phyloP scores from a whole-genome alignment of 2,888 invertebrate species.

The Coelinius sp. region DNA sequence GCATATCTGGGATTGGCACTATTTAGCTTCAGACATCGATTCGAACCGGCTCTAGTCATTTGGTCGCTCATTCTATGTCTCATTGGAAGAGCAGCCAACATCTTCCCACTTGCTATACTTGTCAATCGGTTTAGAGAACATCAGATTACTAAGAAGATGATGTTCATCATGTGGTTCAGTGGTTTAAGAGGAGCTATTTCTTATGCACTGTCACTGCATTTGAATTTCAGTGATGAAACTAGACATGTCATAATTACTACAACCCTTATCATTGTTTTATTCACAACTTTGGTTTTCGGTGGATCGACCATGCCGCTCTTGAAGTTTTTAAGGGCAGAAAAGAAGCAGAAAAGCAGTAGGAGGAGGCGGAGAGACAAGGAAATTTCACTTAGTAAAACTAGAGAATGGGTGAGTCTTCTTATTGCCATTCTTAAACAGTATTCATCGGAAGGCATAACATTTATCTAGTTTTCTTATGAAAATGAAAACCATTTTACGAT shows the following conservation, averaged over 20 bases:
- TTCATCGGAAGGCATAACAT: not conserved
- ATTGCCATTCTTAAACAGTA: not conserved
- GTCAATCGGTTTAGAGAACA: slow-evolving; percentile 97
- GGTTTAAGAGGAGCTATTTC: slow-evolving; percentile 97
- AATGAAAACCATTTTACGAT: no score
- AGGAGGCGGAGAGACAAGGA: slow-evolving; percentile 80
- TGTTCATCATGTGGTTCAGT: slow-evolving; percentile 99
- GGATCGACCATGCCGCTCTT: slow-evolving; percentile 98
- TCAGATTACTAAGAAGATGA: slow-evolving; percentile 98
- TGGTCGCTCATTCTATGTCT: slow-evolving; percentile 96
- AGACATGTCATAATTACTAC: slow-evolving; percentile 97
- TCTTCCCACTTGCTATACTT: slow-evolving; percentile 93
- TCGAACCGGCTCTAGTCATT: slow-evolving; percentile 89
- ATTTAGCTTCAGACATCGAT: slow-evolving; percentile 94
- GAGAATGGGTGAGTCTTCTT: slow-evolving; percentile 83
- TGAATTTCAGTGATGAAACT: slow-evolving; percentile 94
- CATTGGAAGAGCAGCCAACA: slow-evolving; percentile 95
- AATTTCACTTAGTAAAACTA: slow-evolving; percentile 96
- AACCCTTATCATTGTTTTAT: slow-evolving; percentile 96
- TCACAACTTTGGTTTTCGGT: slow-evolving; percentile 95
- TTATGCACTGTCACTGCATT: slow-evolving; percentile 95
- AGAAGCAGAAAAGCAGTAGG: slow-evolving; percentile 73
- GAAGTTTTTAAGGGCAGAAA: slow-evolving; percentile 88
- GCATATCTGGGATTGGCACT: slow-evolving; percentile 96
- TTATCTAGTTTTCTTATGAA: no score